Percentiles rank a stretch among this genome's conserved stretches.
Evolutionary conservation across 2,888 invertebrate genomes (phyloP).

Genomic region (Drosophila pseudotakahashii): DNA sequence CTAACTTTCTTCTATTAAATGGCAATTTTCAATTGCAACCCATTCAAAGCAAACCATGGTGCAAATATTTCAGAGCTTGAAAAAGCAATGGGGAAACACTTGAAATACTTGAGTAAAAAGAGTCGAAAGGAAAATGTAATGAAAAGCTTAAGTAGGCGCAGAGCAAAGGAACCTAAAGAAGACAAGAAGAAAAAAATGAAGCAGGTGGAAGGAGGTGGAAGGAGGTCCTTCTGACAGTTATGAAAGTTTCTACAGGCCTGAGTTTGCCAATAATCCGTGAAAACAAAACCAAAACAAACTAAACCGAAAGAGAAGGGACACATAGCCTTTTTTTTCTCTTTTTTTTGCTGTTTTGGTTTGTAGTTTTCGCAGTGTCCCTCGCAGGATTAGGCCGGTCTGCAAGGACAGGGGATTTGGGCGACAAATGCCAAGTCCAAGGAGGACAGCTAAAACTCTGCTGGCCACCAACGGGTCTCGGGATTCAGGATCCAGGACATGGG

Average conservation of each 20-base stretch:
- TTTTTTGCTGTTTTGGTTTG: constrained; percentile 32
- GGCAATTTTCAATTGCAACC: constrained; percentile 50
- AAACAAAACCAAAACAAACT: constrained; percentile 63
- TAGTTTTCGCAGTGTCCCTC: constrained; percentile 22
- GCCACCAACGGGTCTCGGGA: constrained; percentile 21
- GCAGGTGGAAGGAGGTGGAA: constrained; percentile 10
- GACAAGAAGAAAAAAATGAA: constrained; percentile 6
- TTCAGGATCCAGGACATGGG: constrained; percentile 3
- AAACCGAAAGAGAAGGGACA: constrained; percentile 14
- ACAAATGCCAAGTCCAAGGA: constrained; percentile 41
- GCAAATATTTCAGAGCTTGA: constrained; percentile 44
- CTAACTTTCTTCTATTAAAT: constrained; percentile 33
- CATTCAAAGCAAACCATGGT: constrained; percentile 13
- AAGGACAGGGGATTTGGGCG: constrained; percentile 60
- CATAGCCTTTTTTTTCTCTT: constrained; percentile 23
- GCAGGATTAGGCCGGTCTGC: constrained; percentile 59
- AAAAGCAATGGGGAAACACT: constrained; percentile 50
- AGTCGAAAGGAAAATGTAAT: constrained; percentile 42
- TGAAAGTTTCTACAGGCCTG: constrained; percentile 51
- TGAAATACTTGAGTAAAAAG: constrained; percentile 54
- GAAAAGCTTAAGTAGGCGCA: constrained; percentile 53
- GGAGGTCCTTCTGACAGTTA: constrained; percentile 63
- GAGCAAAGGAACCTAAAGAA: constrained; percentile 30
- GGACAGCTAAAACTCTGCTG: constrained; percentile 26
- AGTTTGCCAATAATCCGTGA: constrained; percentile 71